These are phyloP conservation scores for Squalus acanthias DNA, from an alignment of 2,797 vertebrate species.

Conservation along the genomic window DNA sequence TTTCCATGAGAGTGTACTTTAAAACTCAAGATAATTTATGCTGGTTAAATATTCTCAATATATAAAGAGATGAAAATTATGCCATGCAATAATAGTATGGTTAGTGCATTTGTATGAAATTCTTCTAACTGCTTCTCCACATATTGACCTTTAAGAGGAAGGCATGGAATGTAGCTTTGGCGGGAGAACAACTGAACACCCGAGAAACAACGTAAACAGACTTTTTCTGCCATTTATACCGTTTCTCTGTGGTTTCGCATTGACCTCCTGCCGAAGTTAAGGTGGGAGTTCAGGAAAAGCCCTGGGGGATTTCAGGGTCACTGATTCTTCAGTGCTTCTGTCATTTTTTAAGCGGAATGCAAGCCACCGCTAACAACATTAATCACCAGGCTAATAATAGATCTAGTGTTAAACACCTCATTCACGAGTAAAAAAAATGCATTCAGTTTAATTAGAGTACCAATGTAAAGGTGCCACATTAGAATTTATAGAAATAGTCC, in stretches of 20 bases:
- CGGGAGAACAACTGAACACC: not conserved
- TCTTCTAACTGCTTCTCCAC: not conserved
- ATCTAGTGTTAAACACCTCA: not conserved
- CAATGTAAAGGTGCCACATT: not conserved
- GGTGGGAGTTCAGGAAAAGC: not conserved
- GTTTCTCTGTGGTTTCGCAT: not conserved
- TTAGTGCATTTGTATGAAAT: not conserved
- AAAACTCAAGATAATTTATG: not conserved
- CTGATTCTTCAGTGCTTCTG: not conserved
- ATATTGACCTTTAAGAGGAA: not conserved
- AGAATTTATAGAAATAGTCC: not conserved
- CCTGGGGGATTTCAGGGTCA: not conserved
- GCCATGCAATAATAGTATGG: not conserved
- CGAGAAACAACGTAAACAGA: not conserved
- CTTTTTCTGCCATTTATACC: not conserved
- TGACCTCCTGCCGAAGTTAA: not conserved
- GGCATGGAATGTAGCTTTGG: not conserved
- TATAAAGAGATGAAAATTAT: not conserved
- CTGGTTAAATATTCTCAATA: not conserved
- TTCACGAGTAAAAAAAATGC: not conserved
- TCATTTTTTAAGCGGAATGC: not conserved
- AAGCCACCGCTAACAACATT: not conserved
- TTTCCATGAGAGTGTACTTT: not conserved
- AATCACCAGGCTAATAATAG: not conserved
- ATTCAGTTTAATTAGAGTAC: not conserved